Conservation (phyloP, 1,140 invertebrate species). For the Asobara japonica region DNA sequence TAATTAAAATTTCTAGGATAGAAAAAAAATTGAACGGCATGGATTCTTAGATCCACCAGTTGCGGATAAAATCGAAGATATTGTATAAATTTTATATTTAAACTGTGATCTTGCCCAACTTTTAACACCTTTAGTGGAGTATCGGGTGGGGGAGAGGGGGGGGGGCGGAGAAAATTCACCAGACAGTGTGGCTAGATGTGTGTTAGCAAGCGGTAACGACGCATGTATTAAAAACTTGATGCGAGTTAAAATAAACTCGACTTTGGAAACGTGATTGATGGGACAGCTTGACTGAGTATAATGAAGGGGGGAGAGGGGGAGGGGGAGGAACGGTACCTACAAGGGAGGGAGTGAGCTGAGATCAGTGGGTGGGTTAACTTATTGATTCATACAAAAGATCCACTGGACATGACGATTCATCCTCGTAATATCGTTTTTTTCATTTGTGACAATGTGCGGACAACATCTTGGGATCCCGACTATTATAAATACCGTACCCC, state of each 20-base stretch:
- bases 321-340: background rate
- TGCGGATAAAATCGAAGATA: no score
- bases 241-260: constrained; percentile 60
- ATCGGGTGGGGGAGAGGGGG: background rate
- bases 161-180: background rate
- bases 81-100: no score
- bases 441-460: background rate
- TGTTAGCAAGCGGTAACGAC: constrained; percentile 54
- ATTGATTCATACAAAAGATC: constrained; percentile 13
- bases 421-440: background rate
- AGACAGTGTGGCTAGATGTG: constrained; percentile 12
- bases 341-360: background rate
- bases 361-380: constrained; percentile 3
- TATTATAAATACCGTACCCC: constrained; percentile 30
- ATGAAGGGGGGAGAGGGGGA: background rate
- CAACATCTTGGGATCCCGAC: constrained; percentile 11
- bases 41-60: no score
- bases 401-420: constrained; percentile 17
- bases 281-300: constrained; percentile 31
- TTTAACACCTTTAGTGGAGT: no score
- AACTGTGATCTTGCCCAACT: no score
- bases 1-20: constrained; percentile 8
- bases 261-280: constrained; percentile 51
- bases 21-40: no score
- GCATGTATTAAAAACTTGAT: constrained; percentile 59